Evolutionary conservation across 1,140 invertebrate genomes (phyloP).

Genomic region (Panulirus ornatus): DNA sequence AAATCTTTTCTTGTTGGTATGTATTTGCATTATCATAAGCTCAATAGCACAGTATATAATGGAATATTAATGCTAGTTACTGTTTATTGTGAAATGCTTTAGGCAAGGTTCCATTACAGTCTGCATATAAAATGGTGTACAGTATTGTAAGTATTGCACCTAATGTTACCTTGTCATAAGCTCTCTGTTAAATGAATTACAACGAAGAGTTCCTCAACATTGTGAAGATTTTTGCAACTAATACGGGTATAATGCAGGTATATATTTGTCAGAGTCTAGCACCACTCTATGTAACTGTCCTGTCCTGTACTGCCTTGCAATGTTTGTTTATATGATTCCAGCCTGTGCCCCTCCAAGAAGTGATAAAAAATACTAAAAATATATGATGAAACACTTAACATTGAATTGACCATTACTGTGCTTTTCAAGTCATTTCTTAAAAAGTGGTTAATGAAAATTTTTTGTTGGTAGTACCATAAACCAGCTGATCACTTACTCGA

Average conservation of each 20-base stretch:
- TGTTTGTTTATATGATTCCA: slow-evolving; percentile 18
- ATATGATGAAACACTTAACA: neutral
- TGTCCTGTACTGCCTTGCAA: slow-evolving; percentile 39
- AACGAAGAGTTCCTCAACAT: slow-evolving; percentile 54
- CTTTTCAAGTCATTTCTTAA: neutral
- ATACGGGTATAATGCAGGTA: slow-evolving; percentile 51
- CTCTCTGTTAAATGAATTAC: slow-evolving; percentile 11
- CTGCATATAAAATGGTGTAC: slow-evolving; percentile 21
- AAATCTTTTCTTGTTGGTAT: neutral
- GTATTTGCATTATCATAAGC: slow-evolving; percentile 31
- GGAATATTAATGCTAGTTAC: slow-evolving; percentile 38
- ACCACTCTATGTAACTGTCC: slow-evolving; percentile 1
- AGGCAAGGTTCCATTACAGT: slow-evolving; percentile 26
- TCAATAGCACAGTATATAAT: slow-evolving; percentile 20
- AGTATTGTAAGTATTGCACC: slow-evolving; percentile 23
- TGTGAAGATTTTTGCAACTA: slow-evolving; percentile 36
- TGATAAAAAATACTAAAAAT: slow-evolving; percentile 7
- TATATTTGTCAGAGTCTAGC: neutral
- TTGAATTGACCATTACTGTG: neutral
- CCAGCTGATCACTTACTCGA: neutral
- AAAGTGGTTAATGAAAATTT: too few species aligned
- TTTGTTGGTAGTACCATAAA: too few species aligned
- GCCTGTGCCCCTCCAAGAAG: neutral
- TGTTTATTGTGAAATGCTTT: slow-evolving; percentile 35
- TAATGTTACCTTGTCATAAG: slow-evolving; percentile 16